Conservation (phyloP, 2,797 vertebrate genomes). For the Glyptemys insculpta region DNA sequence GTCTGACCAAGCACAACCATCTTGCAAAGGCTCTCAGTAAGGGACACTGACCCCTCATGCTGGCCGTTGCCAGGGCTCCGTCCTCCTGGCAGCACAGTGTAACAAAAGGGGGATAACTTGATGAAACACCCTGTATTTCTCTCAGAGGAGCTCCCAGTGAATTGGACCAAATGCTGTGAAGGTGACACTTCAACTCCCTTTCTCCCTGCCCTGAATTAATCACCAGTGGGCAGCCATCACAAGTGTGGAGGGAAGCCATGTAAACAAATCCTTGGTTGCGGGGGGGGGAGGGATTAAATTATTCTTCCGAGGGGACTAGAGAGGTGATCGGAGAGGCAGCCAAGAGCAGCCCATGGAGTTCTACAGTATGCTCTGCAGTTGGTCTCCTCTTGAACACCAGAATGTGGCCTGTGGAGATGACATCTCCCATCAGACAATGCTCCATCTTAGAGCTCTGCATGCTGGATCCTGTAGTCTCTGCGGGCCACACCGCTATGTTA, state of each 20-base stretch:
- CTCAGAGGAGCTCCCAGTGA: constrained; percentile 33
- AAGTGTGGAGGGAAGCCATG: constrained; percentile 53
- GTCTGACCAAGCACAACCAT: neutral
- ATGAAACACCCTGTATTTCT: constrained; percentile 56
- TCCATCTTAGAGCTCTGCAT: neutral
- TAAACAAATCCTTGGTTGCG: constrained; percentile 55
- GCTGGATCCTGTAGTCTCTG: accelerated
- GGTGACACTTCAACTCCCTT: constrained; percentile 44
- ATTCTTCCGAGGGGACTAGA: constrained; percentile 19
- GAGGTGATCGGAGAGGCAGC: neutral
- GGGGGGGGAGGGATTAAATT: constrained; percentile 30
- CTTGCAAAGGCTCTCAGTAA: neutral
- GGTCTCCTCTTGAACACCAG: constrained; percentile 17
- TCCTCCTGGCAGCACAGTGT: constrained; percentile 34
- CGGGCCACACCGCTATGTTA: accelerated
- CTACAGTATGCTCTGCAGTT: accelerated
- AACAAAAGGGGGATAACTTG: constrained; percentile 47
- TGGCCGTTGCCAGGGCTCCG: neutral
- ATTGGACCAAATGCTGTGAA: constrained; percentile 67
- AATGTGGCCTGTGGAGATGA: neutral
- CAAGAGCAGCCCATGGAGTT: neutral
- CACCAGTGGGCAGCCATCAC: neutral
- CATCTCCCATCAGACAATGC: accelerated
- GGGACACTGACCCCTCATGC: neutral
- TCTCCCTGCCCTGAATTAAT: neutral